These are phyloP conservation scores for Syncerus caffer DNA, from an alignment of 2,797 vertebrate genomes.

Conservation along the genomic window DNA sequence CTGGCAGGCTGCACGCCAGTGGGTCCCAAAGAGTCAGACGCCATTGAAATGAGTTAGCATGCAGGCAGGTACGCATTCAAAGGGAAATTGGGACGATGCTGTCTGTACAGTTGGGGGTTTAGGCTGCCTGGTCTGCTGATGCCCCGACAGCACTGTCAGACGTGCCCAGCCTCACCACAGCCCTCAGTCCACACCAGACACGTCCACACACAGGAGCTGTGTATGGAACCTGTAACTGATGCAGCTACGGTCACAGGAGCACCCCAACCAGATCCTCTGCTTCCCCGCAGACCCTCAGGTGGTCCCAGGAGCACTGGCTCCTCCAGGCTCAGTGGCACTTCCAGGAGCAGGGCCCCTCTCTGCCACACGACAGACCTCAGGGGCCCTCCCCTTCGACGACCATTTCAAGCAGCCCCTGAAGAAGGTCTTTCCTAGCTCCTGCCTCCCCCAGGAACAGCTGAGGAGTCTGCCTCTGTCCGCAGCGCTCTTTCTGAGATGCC, in stretches of 20 bases:
- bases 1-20: neutral
- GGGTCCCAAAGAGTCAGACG: neutral
- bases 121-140: neutral
- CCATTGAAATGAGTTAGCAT: neutral
- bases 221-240: neutral
- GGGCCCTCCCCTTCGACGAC: accelerated
- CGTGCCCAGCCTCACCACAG: accelerated
- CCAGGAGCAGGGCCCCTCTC: neutral
- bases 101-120: neutral
- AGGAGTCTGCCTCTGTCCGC: neutral
- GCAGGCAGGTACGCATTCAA: accelerated
- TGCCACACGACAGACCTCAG: neutral
- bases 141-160: accelerated
- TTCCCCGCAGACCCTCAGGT: neutral
- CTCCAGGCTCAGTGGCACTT: neutral
- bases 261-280: neutral
- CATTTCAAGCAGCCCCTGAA: no score
- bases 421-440: neutral
- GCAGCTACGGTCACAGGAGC: neutral
- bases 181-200: neutral
- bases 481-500: accelerated
- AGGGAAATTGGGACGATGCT: accelerated
- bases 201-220: neutral
- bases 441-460: neutral
- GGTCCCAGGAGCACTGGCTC: neutral